Conservation (phyloP, 2,113 vertebrate genomes). For the Dascyllus trimaculatus region DNA sequence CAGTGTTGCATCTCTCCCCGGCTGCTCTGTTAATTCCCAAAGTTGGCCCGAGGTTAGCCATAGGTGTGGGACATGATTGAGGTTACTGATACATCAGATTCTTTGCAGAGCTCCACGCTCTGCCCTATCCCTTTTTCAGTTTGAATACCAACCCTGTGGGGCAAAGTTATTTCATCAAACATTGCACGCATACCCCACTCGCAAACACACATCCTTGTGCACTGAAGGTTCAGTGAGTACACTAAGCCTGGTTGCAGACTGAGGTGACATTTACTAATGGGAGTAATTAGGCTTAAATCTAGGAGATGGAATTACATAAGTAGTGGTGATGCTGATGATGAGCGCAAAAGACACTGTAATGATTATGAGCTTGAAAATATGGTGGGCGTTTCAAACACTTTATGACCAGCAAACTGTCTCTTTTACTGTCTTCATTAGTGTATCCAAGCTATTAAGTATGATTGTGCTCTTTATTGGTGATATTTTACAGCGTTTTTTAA, state of each 20-base stretch:
- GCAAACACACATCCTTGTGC: slow-evolving; percentile 25
- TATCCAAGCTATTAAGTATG: slow-evolving; percentile 23
- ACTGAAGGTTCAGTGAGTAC: slow-evolving; percentile 29
- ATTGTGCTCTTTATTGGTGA: slow-evolving; percentile 10
- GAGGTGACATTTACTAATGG: slow-evolving; percentile 74
- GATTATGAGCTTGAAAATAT: slow-evolving; percentile 46
- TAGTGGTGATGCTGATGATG: slow-evolving; percentile 35
- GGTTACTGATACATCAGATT: slow-evolving; percentile 57
- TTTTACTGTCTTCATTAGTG: slow-evolving; percentile 41
- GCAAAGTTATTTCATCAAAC: slow-evolving; percentile 50
- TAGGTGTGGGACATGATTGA: slow-evolving; percentile 71
- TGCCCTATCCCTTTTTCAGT: slow-evolving; percentile 33
- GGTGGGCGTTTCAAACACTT: slow-evolving; percentile 26
- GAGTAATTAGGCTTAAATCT: slow-evolving; percentile 59
- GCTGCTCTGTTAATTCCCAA: slow-evolving; percentile 54
- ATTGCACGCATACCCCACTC: slow-evolving; percentile 4
- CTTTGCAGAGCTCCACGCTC: slow-evolving; percentile 40
- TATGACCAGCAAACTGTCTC: slow-evolving; percentile 20
- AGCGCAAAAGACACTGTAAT: slow-evolving; percentile 46
- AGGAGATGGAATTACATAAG: slow-evolving; percentile 46
- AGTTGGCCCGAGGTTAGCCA: slow-evolving; percentile 67
- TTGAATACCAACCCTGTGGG: slow-evolving; percentile 60
- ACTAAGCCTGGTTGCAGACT: slow-evolving; percentile 31
- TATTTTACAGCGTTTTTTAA: slow-evolving; percentile 2
- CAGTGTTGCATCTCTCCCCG: slow-evolving; percentile 50